phyloP scores from a whole-genome alignment of 2,113 vertebrate species.

The Naja naja region DNA sequence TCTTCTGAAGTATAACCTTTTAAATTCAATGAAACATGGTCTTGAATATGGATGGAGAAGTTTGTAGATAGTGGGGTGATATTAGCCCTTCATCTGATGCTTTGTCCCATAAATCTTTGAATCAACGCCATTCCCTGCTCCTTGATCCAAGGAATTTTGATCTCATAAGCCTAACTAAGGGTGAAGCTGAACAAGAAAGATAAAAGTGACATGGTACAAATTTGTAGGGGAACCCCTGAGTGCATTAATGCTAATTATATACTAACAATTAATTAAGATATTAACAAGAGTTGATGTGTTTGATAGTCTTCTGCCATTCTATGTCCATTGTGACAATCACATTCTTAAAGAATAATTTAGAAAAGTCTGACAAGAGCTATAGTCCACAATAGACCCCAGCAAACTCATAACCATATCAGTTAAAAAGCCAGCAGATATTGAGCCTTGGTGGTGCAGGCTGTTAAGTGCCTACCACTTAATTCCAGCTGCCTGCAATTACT shows the following conservation, averaged over 20 bases:
- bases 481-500: too few species aligned
- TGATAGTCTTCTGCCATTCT: background rate
- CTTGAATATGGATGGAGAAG: background rate
- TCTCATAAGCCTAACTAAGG: background rate
- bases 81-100: background rate
- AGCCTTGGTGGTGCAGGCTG: too few species aligned
- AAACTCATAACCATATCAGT: background rate
- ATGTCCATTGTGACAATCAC: background rate
- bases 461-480: too few species aligned
- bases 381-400: background rate
- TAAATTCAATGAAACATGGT: background rate
- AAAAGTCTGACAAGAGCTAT: background rate
- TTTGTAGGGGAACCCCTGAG: background rate
- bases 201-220: background rate
- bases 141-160: background rate
- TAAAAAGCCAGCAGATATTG: background rate
- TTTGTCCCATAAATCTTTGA: too few species aligned
- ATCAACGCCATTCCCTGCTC: background rate
- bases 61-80: background rate
- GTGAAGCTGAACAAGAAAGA: background rate
- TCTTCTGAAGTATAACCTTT: background rate
- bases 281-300: background rate
- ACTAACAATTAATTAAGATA: background rate
- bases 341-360: background rate
- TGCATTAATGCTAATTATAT: background rate